phyloP scores from a whole-genome alignment of 2,888 invertebrate species.

The Xanthia icteritia region DNA sequence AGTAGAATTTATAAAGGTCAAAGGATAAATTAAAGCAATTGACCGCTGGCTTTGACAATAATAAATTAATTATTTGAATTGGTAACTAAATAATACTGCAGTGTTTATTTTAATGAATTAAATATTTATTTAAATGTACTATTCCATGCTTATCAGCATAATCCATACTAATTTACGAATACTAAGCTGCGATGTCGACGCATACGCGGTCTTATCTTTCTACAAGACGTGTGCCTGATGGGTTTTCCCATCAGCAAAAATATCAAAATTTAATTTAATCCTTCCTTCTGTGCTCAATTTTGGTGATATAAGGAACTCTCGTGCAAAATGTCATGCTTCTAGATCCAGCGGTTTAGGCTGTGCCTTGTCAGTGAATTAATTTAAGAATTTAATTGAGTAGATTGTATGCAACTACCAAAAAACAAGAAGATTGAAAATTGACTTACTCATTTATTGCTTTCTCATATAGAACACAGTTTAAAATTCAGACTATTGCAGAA shows the following conservation, averaged over 20 bases:
- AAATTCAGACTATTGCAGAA: neutral
- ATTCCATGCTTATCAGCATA: conserved; percentile 6
- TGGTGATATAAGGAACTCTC: too few species aligned
- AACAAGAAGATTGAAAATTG: neutral
- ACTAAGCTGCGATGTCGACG: neutral
- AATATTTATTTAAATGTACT: neutral
- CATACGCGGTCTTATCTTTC: neutral
- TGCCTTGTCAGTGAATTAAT: neutral
- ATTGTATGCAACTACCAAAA: neutral
- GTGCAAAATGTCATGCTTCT: too few species aligned
- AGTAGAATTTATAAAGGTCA: conserved; percentile 10
- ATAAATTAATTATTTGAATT: conserved; percentile 6
- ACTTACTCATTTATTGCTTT: neutral
- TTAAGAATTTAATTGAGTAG: neutral
- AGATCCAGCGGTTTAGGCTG: neutral
- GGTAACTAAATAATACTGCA: neutral
- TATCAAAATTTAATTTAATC: too few species aligned
- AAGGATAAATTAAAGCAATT: conserved; percentile 6
- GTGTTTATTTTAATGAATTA: neutral
- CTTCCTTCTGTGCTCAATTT: neutral
- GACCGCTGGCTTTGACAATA: neutral
- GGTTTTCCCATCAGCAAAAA: too few species aligned
- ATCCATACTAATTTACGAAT: neutral
- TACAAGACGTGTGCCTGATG: neutral
- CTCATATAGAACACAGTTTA: neutral